Evolutionary conservation across 1,140 invertebrate genomes (phyloP), one percentile per base, ranked within the genome.

Genomic region (Oedothorax gibbosus): DNA sequence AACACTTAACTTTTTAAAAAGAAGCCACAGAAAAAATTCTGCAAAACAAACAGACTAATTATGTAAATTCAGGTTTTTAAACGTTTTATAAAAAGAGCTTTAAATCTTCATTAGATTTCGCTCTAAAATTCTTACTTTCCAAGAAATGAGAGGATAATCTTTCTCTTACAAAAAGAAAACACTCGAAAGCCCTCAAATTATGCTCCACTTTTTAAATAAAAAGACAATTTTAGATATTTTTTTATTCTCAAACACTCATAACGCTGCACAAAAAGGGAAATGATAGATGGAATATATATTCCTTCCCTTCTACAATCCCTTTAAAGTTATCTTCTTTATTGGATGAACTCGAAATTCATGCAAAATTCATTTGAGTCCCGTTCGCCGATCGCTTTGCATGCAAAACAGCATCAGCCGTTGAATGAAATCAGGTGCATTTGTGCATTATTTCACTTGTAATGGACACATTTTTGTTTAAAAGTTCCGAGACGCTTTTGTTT

Each of bases 401-500:
- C 71, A 83, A 83, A 83, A 49, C 71, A 83, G 81, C 54, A 8
- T 57, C 64, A 66, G 18, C 18, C 54, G 9, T 50, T 8, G 53
- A 80, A 80, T 69, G 79, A 51, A 82, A 82, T 53, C 51, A 82
- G 69, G 79, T 83, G 75, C 75, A 75, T 65, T 57, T 66, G 81
- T 49, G 71, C 60, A 75, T 83, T 83, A 83, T 83, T 83, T 72
- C 81, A 66, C 73, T 8, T 83, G 81, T 83, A 83, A 83, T 83
- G 71, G 81, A 83, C 81, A 83, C 81, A 75, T 83, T 83, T 35
- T 83, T 83, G 81, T 75, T 83, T 83, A 83, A 83, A 75, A 80
- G 78, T 80, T 80, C 49, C 65, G 50, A 51, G 20, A 62, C 18
- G 20, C 62, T 18, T 51, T 18, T 66, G 50, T 78, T 54, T 66